Evolutionary conservation across 2,113 vertebrate genomes (phyloP).

Genomic region (Gasterosteus aculeatus): DNA sequence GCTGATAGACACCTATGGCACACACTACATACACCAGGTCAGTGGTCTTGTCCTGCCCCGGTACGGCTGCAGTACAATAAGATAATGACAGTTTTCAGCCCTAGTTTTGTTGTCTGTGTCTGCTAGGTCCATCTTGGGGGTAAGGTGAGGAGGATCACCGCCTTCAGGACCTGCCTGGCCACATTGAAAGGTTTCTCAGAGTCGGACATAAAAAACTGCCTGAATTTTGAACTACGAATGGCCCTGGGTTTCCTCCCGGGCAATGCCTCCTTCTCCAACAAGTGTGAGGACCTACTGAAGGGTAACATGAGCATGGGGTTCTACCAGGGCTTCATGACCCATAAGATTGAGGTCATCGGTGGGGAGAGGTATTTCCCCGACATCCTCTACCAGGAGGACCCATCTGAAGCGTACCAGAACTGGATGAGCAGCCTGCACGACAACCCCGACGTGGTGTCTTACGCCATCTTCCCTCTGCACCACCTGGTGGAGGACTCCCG

Average conservation of each 20-base stretch:
- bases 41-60: background rate
- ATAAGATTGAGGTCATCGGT: constrained; percentile 78
- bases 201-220: constrained; percentile 79
- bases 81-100: background rate
- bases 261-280: constrained; percentile 76
- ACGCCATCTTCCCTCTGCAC: constrained; percentile 80
- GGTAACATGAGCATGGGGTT: constrained; percentile 80
- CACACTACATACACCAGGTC: constrained; percentile 84
- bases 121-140: constrained; percentile 80
- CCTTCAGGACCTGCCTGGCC: constrained; percentile 82
- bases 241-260: constrained; percentile 74
- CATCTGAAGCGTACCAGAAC: constrained; percentile 71
- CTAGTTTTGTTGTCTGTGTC: background rate
- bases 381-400: constrained; percentile 74
- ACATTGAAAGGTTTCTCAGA: constrained; percentile 78
- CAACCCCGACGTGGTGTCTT: constrained; percentile 79
- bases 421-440: constrained; percentile 80
- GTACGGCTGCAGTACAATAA: background rate
- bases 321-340: constrained; percentile 81
- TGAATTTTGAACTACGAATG: constrained; percentile 77
- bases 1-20: constrained; percentile 82
- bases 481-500: constrained; percentile 74
- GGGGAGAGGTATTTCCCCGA: constrained; percentile 79
- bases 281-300: constrained; percentile 72
- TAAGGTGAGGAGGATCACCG: constrained; percentile 78